phyloP scores from a whole-genome alignment of 2,888 invertebrate genomes.

The Monopis laevigella region DNA sequence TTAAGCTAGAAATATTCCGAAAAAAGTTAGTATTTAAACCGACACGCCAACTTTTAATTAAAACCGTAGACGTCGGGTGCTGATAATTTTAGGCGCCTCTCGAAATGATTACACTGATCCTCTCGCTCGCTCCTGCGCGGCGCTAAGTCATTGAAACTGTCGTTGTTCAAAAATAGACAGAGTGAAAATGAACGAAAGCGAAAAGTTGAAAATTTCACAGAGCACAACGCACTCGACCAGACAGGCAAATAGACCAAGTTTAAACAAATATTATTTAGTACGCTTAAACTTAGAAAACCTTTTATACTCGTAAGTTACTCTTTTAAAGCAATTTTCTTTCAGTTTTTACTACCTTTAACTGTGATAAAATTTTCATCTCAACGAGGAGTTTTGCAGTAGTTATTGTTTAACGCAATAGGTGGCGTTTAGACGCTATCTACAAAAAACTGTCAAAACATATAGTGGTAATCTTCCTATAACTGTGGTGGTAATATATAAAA shows the following conservation, averaged over 20 bases:
- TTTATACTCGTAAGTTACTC: too few species aligned
- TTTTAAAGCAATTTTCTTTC: too few species aligned
- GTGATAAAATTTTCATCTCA: too few species aligned
- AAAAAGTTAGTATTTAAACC: constrained; percentile 16
- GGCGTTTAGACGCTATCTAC: too few species aligned
- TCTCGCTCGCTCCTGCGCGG: constrained; percentile 4
- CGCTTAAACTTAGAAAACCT: constrained; percentile 8
- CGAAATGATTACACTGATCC: constrained; percentile 14
- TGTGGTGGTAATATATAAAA: too few species aligned
- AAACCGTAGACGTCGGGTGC: constrained; percentile 9
- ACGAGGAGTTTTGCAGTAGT: too few species aligned
- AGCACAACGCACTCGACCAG: neutral
- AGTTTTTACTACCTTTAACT: too few species aligned
- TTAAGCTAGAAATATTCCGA: constrained; percentile 1
- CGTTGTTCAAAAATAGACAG: constrained; percentile 33
- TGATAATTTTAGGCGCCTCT: constrained; percentile 13
- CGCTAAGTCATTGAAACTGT: constrained; percentile 12
- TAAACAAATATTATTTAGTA: constrained; percentile 6
- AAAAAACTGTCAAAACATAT: too few species aligned
- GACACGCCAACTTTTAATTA: constrained; percentile 15
- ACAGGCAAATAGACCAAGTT: constrained; percentile 4
- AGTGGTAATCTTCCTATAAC: too few species aligned
- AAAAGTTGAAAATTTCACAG: constrained; percentile 2
- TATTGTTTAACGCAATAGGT: too few species aligned
- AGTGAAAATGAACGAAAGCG: constrained; percentile 27